Conservation (phyloP, 2,113 vertebrate genomes). For the Sinocyclocheilus anshuiensis region DNA sequence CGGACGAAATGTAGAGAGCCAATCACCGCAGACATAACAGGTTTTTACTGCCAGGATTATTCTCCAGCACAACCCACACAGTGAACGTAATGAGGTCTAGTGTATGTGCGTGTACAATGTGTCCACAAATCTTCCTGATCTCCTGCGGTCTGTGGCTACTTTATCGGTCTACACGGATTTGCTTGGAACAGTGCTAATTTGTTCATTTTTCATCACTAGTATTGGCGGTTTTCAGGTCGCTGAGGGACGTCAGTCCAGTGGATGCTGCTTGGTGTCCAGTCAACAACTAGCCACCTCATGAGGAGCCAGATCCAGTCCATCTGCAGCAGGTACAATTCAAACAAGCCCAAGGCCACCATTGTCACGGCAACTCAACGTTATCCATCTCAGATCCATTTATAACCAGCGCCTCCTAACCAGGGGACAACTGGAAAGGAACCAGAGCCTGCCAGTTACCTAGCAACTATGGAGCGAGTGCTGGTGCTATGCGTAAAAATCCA, state of each 20-base stretch:
- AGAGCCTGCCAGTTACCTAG: conserved; percentile 60
- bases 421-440: conserved; percentile 46
- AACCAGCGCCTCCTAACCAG: conserved; percentile 49
- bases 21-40: conserved; percentile 37
- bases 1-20: not conserved
- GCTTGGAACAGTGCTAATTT: not conserved
- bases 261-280: not conserved
- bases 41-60: conserved; percentile 24
- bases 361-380: conserved; percentile 28
- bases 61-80: conserved; percentile 39
- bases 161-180: not conserved
- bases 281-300: not conserved
- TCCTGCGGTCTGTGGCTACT: not conserved
- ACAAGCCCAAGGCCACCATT: conserved; percentile 12
- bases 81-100: conserved; percentile 33
- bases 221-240: not conserved
- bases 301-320: not conserved
- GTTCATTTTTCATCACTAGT: not conserved
- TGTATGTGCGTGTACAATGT: conserved; percentile 11
- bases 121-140: conserved; percentile 31
- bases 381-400: conserved; percentile 50
- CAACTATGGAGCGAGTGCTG: conserved; percentile 50
- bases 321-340: not conserved
- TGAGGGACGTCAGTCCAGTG: not conserved
- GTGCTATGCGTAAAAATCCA: conserved; percentile 54